These are phyloP conservation scores for Petrophora chlorosata DNA, from an alignment of 2,888 invertebrate species.

Conservation along the genomic window DNA sequence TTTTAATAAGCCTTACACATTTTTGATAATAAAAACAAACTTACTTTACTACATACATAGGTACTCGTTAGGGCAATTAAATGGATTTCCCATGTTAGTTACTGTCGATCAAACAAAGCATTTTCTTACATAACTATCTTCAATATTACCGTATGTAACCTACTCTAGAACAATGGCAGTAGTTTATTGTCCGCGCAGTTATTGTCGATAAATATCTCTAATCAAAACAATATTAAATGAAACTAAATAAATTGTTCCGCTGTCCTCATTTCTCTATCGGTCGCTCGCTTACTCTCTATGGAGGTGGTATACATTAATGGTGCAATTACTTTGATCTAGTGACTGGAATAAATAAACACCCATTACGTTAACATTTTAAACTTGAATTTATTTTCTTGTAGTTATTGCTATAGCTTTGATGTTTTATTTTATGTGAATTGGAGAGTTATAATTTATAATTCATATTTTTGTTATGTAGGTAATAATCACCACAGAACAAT, in stretches of 20 bases:
- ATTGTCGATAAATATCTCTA: conserved; percentile 35
- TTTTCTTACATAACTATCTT: not conserved
- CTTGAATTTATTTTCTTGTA: no score
- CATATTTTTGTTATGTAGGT: no score
- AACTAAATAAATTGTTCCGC: conserved; percentile 41
- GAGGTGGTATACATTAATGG: conserved; percentile 13
- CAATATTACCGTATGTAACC: not conserved
- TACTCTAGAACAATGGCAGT: conserved; percentile 15
- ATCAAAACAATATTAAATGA: conserved; percentile 42
- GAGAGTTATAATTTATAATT: no score
- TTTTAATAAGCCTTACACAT: no score
- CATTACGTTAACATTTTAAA: no score
- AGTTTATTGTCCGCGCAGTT: conserved; percentile 20
- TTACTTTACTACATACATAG: no score
- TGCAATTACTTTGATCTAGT: not conserved
- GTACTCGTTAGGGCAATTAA: no score
- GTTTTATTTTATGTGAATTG: no score
- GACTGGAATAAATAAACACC: not conserved
- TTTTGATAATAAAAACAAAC: no score
- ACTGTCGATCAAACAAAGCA: not conserved
- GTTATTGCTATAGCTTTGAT: no score
- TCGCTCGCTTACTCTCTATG: conserved; percentile 8
- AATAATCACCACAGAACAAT: no score
- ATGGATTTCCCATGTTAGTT: no score
- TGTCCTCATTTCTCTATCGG: conserved; percentile 42